phyloP scores from a whole-genome alignment of 2,113 vertebrate genomes.

The Elachura formosa region DNA sequence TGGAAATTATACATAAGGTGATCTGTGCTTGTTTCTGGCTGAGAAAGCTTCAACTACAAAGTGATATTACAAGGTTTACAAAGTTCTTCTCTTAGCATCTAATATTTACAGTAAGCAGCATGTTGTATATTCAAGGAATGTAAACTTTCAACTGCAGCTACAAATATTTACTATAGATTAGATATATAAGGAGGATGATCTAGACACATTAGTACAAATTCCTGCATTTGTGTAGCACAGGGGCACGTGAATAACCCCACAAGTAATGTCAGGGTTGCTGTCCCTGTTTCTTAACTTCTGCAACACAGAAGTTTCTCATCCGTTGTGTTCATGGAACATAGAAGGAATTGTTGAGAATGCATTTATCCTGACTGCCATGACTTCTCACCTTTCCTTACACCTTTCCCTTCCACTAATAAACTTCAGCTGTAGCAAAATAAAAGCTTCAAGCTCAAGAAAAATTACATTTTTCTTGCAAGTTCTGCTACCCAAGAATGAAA shows the following conservation, averaged over 20 bases:
- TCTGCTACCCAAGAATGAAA: background rate
- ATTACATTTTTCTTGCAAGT: background rate
- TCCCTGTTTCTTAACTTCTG: background rate
- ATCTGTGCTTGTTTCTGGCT: background rate
- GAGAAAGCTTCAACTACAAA: background rate
- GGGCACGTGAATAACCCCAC: background rate
- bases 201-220: background rate
- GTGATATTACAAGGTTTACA: background rate
- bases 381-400: background rate
- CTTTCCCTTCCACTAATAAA: background rate
- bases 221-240: rapidly evolving
- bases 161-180: background rate
- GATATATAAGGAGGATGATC: background rate
- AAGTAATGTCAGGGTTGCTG: background rate
- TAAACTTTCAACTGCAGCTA: background rate
- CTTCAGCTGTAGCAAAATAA: background rate
- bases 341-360: background rate
- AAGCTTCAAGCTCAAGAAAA: background rate
- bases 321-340: background rate
- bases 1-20: background rate
- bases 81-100: background rate
- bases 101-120: background rate
- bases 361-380: background rate
- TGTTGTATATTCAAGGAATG: background rate
- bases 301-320: background rate